phyloP scores from a whole-genome alignment of 1,140 invertebrate genomes.

The Drosophila kohkoa region DNA sequence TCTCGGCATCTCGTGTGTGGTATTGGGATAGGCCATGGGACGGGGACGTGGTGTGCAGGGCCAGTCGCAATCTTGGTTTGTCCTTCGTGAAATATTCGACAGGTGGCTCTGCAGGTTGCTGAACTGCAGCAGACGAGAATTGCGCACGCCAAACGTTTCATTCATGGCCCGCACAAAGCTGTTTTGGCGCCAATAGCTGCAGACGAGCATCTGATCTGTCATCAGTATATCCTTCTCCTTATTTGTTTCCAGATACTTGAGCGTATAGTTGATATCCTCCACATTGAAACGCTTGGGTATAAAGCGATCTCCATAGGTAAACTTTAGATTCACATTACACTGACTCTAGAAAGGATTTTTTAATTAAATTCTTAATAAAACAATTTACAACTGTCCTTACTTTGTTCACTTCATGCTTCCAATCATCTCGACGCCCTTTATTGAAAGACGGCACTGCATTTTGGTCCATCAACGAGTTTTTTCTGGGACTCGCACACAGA shows the following conservation, averaged over 20 bases:
- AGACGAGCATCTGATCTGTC: neutral
- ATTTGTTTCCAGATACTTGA: conserved; percentile 53
- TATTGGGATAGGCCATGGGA: conserved; percentile 61
- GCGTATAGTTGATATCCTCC: conserved; percentile 54
- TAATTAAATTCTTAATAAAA: neutral
- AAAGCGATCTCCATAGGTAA: conserved; percentile 63
- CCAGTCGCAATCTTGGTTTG: conserved; percentile 60
- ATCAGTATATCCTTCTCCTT: conserved; percentile 66
- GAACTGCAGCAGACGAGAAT: conserved; percentile 66
- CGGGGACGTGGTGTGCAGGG: conserved; percentile 62
- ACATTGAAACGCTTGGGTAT: conserved; percentile 70
- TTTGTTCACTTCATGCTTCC: conserved; percentile 58
- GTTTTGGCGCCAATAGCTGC: conserved; percentile 71
- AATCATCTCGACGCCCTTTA: conserved; percentile 58
- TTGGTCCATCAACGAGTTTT: conserved; percentile 48
- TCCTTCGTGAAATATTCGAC: neutral
- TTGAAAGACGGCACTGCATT: conserved; percentile 51
- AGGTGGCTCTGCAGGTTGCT: conserved; percentile 26
- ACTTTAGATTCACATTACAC: neutral
- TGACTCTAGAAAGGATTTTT: neutral
- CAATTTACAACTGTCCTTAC: conserved; percentile 17
- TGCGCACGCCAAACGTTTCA: conserved; percentile 48
- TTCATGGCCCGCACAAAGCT: conserved; percentile 56
- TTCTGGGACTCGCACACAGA: conserved; percentile 63
- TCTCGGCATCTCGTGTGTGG: conserved; percentile 74